Conservation (phyloP, 2,797 vertebrate genomes). For the Kryptolebias ocellatus region DNA sequence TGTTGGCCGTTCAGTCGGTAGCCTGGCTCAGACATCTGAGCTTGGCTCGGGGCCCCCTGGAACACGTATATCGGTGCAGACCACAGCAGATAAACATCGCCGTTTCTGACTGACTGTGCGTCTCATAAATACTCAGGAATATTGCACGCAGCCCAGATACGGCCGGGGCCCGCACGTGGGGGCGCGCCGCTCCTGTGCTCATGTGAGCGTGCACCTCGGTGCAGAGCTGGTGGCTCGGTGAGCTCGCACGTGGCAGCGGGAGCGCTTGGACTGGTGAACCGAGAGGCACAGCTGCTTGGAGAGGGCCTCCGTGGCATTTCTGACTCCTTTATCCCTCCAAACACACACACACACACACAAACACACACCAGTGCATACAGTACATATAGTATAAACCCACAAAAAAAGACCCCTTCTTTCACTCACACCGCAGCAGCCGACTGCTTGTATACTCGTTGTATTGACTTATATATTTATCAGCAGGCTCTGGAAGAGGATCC, state of each 20-base stretch:
- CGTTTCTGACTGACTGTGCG: conserved; percentile 12
- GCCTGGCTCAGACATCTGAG: conserved; percentile 63
- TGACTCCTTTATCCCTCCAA: conserved; percentile 70
- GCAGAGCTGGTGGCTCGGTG: conserved; percentile 62
- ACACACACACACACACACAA: conserved; percentile 37
- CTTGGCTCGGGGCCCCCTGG: conserved; percentile 61
- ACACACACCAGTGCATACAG: conserved; percentile 46
- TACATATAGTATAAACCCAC: conserved; percentile 67
- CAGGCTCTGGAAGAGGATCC: conserved; percentile 71
- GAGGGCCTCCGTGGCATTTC: conserved; percentile 78
- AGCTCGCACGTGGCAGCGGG: conserved; percentile 71
- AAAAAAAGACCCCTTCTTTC: conserved; percentile 68
- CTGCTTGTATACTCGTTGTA: conserved; percentile 60
- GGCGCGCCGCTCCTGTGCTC: not conserved
- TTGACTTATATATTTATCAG: conserved; percentile 67
- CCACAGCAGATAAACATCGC: conserved; percentile 28
- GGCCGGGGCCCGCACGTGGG: not conserved
- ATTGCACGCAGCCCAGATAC: not conserved
- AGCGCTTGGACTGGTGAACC: conserved; percentile 69
- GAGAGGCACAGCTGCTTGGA: conserved; percentile 83
- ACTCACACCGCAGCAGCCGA: conserved; percentile 65
- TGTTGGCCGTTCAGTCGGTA: conserved; percentile 36
- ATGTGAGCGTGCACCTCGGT: conserved; percentile 12
- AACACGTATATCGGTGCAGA: conserved; percentile 51
- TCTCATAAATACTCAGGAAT: conserved; percentile 26